Evolutionary conservation across 2,113 vertebrate species (phyloP).

Genomic region (Cervus canadensis): DNA sequence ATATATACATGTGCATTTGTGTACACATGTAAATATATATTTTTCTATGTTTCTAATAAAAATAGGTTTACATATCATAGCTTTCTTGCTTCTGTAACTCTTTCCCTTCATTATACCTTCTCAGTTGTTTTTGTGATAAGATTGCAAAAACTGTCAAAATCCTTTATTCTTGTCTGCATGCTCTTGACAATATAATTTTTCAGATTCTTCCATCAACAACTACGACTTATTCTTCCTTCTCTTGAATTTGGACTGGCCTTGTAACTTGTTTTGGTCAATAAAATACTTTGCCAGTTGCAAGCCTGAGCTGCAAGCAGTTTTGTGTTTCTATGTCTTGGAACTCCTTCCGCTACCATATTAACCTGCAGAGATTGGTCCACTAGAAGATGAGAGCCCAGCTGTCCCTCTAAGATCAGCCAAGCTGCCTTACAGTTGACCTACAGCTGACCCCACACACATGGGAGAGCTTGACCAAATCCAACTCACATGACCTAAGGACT

Average conservation of each 20-base stretch:
- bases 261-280: neutral
- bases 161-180: neutral
- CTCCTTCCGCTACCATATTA: neutral
- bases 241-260: neutral
- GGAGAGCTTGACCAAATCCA: neutral
- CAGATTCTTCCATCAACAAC: neutral
- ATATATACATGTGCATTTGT: too few species aligned
- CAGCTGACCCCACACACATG: neutral
- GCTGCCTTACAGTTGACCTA: neutral
- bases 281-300: neutral
- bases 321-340: neutral
- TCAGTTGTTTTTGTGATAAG: neutral
- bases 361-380: neutral
- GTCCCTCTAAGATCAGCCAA: neutral
- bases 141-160: neutral
- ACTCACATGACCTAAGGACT: neutral
- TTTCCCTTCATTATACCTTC: neutral
- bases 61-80: neutral
- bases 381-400: neutral
- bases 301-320: neutral
- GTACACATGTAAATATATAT: neutral
- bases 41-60: neutral
- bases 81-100: neutral
- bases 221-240: neutral
- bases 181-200: neutral